Conservation (phyloP, 2,113 vertebrate genomes). For the Nansenia antarctica region DNA sequence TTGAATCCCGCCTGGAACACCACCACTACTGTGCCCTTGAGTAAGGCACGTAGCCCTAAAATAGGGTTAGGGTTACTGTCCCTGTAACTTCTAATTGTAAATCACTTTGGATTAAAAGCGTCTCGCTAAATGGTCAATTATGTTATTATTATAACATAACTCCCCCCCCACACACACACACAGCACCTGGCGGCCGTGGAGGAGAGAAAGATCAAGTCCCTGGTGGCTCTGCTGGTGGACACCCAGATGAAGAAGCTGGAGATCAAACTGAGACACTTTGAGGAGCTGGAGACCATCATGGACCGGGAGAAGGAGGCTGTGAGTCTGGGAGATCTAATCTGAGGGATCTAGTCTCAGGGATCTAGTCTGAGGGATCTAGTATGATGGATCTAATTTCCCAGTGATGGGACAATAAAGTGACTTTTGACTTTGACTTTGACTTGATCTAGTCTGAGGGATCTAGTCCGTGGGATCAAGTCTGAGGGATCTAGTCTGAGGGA, state of each 20-base stretch:
- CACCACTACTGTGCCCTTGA: no score
- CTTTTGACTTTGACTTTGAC: no score
- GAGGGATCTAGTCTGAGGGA: neutral
- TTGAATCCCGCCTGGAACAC: no score
- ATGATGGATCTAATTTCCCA: no score
- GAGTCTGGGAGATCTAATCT: conserved; percentile 38
- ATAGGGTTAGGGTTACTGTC: no score
- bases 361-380: neutral
- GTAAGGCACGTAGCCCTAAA: no score
- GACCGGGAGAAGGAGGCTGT: conserved; percentile 96
- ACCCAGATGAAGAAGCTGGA: conserved; percentile 99
- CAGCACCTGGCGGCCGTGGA: conserved; percentile 96
- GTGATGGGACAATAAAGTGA: no score
- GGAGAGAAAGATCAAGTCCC: conserved; percentile 95
- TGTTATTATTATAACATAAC: no score
- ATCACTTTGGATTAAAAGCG: no score
- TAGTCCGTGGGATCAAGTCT: neutral
- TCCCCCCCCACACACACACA: neutral
- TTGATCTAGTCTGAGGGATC: conserved; percentile 45
- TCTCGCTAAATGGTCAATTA: no score
- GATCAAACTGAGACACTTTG: conserved; percentile 97
- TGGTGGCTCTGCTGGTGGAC: conserved; percentile 94
- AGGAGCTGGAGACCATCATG: conserved; percentile 98
- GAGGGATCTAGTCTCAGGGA: neutral
- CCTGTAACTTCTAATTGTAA: no score